Percentiles rank a stretch among this genome's conserved stretches.
phyloP scores from a whole-genome alignment of 1,140 invertebrate genomes.

The Drosophila navojoa region DNA sequence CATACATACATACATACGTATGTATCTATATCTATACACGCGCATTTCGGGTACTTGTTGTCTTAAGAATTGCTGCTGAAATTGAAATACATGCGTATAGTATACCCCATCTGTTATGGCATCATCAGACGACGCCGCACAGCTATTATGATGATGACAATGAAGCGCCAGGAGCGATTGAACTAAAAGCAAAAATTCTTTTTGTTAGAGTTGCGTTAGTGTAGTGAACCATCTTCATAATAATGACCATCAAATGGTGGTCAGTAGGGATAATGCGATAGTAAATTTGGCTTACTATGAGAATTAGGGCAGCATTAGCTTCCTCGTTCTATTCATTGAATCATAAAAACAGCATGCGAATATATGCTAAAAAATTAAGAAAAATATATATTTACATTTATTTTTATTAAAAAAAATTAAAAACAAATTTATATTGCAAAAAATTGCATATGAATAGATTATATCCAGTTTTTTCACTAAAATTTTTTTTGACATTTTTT shows the following conservation, averaged over 20 bases:
- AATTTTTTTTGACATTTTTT: no score
- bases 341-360: no score
- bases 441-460: no score
- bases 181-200: neutral
- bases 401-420: no score
- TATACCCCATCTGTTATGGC: slow-evolving; percentile 65
- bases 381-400: no score
- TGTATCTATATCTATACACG: slow-evolving; percentile 40
- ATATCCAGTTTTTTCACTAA: no score
- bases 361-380: no score
- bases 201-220: no score
- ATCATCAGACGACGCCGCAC: slow-evolving; percentile 55
- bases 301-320: no score
- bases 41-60: slow-evolving; percentile 63
- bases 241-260: neutral
- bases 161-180: slow-evolving; percentile 18
- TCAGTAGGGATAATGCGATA: neutral
- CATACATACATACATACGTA: slow-evolving; percentile 42
- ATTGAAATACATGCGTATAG: slow-evolving; percentile 56
- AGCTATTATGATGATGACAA: slow-evolving; percentile 30
- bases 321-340: no score
- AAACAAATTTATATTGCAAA: no score
- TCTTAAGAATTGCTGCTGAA: slow-evolving; percentile 45
- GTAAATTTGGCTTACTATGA: neutral
- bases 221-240: neutral